Evolutionary conservation across 1,140 invertebrate genomes (phyloP).

Genomic region (Aleiodes sp.): DNA sequence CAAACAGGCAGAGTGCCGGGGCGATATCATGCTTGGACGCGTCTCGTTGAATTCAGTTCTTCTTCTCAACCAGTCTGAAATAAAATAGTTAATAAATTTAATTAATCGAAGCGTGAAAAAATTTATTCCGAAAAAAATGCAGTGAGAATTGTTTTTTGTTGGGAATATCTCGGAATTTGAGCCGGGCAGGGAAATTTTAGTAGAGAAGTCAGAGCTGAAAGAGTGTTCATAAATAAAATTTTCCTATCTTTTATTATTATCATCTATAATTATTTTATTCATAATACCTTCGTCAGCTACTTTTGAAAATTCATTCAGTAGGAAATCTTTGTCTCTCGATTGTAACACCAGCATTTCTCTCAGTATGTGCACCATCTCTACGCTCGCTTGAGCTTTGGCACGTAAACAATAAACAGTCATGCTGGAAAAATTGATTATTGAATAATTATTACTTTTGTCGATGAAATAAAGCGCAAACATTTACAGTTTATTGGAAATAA

Average conservation of each 20-base stretch:
- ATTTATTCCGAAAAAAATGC: neutral
- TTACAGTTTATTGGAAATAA: too few relatives aligned
- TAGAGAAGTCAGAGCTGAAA: neutral
- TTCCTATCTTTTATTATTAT: conserved; percentile 39
- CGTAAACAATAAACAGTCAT: conserved; percentile 76
- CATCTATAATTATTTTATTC: too few relatives aligned
- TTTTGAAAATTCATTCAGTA: conserved; percentile 69
- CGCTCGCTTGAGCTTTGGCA: conserved; percentile 71
- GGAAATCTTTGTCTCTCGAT: conserved; percentile 80
- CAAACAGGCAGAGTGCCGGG: neutral
- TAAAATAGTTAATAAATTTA: neutral
- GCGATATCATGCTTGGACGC: neutral
- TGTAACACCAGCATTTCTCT: conserved; percentile 76
- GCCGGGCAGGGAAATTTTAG: neutral
- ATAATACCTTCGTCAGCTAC: conserved; percentile 57
- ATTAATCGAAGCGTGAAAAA: neutral
- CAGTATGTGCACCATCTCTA: conserved; percentile 72
- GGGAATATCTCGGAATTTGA: neutral
- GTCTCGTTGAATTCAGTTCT: conserved; percentile 29
- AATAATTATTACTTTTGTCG: conserved; percentile 20
- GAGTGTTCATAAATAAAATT: neutral
- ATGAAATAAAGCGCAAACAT: too few relatives aligned
- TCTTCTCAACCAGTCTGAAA: conserved; percentile 34
- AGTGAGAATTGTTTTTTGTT: neutral
- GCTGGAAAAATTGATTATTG: conserved; percentile 52